A percentile compares a stretch with the other conserved stretches of the same genome.
Conservation (phyloP, 2,888 invertebrate species). For the Drosophila neotestacea region DNA sequence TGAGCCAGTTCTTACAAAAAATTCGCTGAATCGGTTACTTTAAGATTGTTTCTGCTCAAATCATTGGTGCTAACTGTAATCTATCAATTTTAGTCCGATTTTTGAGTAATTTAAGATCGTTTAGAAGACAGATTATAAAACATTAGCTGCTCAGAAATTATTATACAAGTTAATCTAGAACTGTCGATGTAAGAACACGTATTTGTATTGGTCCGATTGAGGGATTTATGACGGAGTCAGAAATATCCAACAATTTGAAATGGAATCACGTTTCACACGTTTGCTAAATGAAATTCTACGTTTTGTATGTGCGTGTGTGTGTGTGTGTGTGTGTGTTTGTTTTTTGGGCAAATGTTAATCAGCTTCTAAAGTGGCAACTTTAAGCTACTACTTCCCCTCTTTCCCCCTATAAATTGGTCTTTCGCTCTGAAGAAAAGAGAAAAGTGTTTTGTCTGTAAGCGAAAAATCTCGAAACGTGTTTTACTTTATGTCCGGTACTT, state of each 20-base stretch:
- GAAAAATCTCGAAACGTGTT: slow-evolving; percentile 63
- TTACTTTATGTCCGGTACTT: slow-evolving; percentile 68
- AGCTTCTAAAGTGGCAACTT: slow-evolving; percentile 27
- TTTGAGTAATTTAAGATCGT: background rate
- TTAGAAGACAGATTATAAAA: background rate
- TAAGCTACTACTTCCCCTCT: background rate
- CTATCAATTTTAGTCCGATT: no score
- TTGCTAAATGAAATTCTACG: slow-evolving; percentile 59
- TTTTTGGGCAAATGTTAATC: slow-evolving; percentile 43
- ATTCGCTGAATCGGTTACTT: background rate
- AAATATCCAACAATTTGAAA: slow-evolving; percentile 35
- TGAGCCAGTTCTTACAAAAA: background rate
- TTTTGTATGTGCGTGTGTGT: slow-evolving; percentile 14
- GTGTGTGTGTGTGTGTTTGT: slow-evolving; percentile 11
- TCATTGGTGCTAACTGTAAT: background rate
- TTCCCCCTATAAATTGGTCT: no score
- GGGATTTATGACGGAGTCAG: slow-evolving; percentile 12
- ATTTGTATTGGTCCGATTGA: background rate
- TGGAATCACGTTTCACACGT: slow-evolving; percentile 68
- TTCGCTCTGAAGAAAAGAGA: slow-evolving; percentile 40
- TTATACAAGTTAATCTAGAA: slow-evolving; percentile 10
- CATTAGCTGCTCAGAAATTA: background rate
- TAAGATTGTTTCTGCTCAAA: background rate
- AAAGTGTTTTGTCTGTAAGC: slow-evolving; percentile 40
- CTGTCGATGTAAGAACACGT: slow-evolving; percentile 33